Evolutionary conservation across 2,113 vertebrate genomes (phyloP).

Genomic region (Parotia lawesii): DNA sequence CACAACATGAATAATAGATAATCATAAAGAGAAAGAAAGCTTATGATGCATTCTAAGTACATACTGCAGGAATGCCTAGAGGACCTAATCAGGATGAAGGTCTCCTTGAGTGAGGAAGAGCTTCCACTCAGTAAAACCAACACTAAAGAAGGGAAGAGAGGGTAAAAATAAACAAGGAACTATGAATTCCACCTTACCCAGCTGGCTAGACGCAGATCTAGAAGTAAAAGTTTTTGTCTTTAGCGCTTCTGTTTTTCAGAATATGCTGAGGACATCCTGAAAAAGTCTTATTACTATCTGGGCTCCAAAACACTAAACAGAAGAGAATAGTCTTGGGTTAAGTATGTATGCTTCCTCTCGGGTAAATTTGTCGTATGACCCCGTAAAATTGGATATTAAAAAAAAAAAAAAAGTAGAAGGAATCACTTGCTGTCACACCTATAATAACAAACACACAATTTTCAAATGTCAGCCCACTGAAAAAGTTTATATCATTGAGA

Average conservation of each 20-base stretch:
- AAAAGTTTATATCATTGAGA: not conserved
- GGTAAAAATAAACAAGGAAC: not conserved
- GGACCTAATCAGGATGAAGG: not conserved
- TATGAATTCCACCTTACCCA: not conserved
- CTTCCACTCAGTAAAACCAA: not conserved
- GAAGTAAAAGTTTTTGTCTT: not conserved
- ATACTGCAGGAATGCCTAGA: not conserved
- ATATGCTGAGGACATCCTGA: not conserved
- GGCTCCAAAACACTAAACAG: not conserved
- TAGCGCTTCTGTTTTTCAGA: not conserved
- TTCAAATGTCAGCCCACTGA: not conserved
- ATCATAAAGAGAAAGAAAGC: not conserved
- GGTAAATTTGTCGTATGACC: rapidly evolving
- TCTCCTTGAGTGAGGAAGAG: not conserved
- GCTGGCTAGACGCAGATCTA: not conserved
- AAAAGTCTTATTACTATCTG: not conserved
- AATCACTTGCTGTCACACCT: not conserved
- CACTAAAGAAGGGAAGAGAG: not conserved
- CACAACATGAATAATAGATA: constrained; percentile 39
- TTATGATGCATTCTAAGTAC: not conserved
- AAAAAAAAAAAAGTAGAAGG: not conserved
- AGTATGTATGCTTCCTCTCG: rapidly evolving
- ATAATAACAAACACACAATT: not conserved
- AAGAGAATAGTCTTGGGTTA: not conserved
- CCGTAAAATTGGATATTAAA: not conserved